These are phyloP conservation scores for Blomia tropicalis DNA, from an alignment of 2,888 invertebrate genomes.

Conservation along the genomic window DNA sequence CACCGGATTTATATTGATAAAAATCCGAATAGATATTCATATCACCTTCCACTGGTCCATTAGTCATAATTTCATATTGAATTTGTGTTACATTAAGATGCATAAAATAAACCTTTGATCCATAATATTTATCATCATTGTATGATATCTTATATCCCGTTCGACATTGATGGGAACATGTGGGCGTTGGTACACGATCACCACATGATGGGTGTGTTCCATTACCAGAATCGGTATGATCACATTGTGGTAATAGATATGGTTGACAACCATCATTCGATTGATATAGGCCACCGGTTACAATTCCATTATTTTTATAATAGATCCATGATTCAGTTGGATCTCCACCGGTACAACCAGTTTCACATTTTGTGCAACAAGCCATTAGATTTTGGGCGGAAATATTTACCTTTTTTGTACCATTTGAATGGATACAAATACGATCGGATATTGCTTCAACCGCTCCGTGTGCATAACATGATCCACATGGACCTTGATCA, in stretches of 20 bases:
- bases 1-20: conserved; percentile 64
- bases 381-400: conserved; percentile 69
- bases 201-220: conserved; percentile 58
- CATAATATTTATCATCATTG: conserved; percentile 56
- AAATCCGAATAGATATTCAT: conserved; percentile 75
- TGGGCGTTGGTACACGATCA: conserved; percentile 52
- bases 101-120: conserved; percentile 40
- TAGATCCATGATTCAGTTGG: conserved; percentile 69
- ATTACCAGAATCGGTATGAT: too few species aligned
- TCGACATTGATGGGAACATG: conserved; percentile 54
- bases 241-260: conserved; percentile 67
- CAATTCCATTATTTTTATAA: conserved; percentile 65
- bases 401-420: conserved; percentile 52
- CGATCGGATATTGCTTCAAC: conserved; percentile 81
- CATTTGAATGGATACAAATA: conserved; percentile 62
- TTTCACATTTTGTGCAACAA: conserved; percentile 59
- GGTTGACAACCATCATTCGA: conserved; percentile 66
- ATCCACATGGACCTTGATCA: conserved; percentile 76
- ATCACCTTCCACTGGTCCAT: conserved; percentile 69
- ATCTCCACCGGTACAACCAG: conserved; percentile 57
- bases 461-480: conserved; percentile 56
- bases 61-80: conserved; percentile 60
- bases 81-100: conserved; percentile 49
- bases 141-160: conserved; percentile 51
- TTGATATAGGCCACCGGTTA: conserved; percentile 66